Percentiles rank a stretch among this genome's conserved stretches.
These are phyloP conservation scores for Aurelia coerulea DNA, from an alignment of 30 jellyfish, hydroid and myxozoan genomes.

Conservation along the genomic window DNA sequence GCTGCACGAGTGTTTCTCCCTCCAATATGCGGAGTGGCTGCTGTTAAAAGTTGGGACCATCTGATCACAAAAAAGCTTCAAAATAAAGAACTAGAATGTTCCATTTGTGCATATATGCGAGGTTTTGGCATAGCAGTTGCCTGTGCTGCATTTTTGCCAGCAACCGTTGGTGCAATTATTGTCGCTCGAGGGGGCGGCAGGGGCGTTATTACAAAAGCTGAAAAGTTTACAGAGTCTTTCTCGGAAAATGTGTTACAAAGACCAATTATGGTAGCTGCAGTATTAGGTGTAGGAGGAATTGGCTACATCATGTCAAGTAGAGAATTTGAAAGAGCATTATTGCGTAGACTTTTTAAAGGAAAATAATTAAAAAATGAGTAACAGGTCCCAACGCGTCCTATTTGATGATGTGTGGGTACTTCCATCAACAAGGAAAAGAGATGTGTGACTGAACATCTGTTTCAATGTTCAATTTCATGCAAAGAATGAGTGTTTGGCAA, in stretches of 20 bases:
- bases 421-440: too few relatives aligned
- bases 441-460: too few relatives aligned
- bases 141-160: conserved; percentile 57
- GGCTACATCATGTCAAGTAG: conserved; percentile 74
- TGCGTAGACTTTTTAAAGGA: background rate
- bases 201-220: conserved; percentile 36
- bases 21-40: conserved; percentile 64
- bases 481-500: too few relatives aligned
- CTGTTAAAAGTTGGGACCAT: conserved; percentile 51
- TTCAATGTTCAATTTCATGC: too few relatives aligned
- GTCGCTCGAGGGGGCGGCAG: conserved; percentile 39
- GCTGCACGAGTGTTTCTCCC: conserved; percentile 43
- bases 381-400: too few relatives aligned
- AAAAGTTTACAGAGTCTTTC: conserved; percentile 42
- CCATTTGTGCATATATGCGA: conserved; percentile 64
- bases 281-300: conserved; percentile 47
- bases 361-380: too few relatives aligned
- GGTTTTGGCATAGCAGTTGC: conserved; percentile 57
- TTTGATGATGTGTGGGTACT: too few relatives aligned
- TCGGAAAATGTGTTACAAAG: conserved; percentile 46
- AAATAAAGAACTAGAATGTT: conserved; percentile 48
- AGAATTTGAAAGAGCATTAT: conserved; percentile 48
- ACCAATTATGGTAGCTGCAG: conserved; percentile 56
- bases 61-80: conserved; percentile 37
- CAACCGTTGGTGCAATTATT: conserved; percentile 46